A percentile compares a stretch with the other conserved stretches of the same genome.
phyloP scores from a whole-genome alignment of 2,113 vertebrate species.

The Laticauda colubrina region DNA sequence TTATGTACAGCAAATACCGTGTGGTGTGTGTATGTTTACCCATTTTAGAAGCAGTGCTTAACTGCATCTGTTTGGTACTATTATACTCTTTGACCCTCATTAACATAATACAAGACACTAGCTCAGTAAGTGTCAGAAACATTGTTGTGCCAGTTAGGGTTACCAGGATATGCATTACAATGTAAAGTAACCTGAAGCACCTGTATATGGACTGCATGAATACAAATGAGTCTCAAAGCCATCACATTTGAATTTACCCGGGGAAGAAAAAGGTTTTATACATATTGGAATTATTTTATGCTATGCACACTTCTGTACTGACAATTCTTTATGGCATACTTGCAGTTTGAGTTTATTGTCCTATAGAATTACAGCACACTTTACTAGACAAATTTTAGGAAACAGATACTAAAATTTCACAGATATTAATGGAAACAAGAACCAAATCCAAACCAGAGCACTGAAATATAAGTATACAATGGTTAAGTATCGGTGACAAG shows the following conservation, averaged over 20 bases:
- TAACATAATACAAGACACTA: background rate
- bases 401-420: rapidly evolving
- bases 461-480: background rate
- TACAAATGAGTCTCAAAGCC: background rate
- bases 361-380: background rate
- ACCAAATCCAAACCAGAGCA: rapidly evolving
- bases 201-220: background rate
- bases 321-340: background rate
- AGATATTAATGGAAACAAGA: conserved; percentile 4
- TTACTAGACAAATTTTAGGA: background rate
- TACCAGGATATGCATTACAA: background rate
- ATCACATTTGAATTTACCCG: background rate
- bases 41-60: conserved; percentile 26
- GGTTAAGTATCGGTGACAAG: conserved; percentile 23
- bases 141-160: conserved; percentile 18
- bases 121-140: background rate
- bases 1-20: conserved; percentile 52
- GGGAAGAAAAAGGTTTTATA: background rate
- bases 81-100: background rate
- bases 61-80: conserved; percentile 16
- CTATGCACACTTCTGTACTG: background rate
- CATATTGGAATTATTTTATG: background rate
- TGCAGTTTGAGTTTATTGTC: background rate
- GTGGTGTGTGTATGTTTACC: conserved; percentile 37
- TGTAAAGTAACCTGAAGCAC: conserved; percentile 45